Evolutionary conservation across 1,140 invertebrate species (phyloP), one percentile per base, ranked within the genome.

Genomic region (Conus betulinus): DNA sequence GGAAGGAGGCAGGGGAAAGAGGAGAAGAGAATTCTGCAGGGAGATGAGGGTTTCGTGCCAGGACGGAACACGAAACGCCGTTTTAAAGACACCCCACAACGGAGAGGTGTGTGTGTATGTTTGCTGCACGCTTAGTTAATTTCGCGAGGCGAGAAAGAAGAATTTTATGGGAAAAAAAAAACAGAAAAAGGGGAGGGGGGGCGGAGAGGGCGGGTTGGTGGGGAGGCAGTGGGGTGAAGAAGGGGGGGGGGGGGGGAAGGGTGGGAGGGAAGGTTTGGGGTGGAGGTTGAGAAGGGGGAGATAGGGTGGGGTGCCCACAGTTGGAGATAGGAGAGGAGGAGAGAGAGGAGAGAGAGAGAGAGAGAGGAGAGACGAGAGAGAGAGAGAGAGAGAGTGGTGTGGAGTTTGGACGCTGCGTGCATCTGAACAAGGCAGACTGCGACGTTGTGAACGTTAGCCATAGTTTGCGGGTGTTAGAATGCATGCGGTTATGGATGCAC

Each of bases 41-140:
- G 17, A 20, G 6, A 15, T 60, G 11, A 63, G 60, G 11, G 3
- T 71, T 71, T 20, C 57, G 8, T 71, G 15, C 67, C 15, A 71
- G 67, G 67, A 71, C 39, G 39, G 39, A 71, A 71, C 67, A 6
- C 67, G 67, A 71, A 63, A 20, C 67, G 13, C 67, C 6, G 17
- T 71, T 71, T 71, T 71, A n/a, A 23, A 6, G 67, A 11, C 13
- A 71, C 11, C 67, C 67, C 4, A 17, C 67, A 71, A 71, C 3
- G 67, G 67, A n/a, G 60, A 20, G 11, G 67, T 23, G 13, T 23
- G 67, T 71, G 67, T 71, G 67, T 71, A 71, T 71, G 67, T 71
- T 71, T 71, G 23, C 67, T 71, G 67, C 67, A 71, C 67, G 67
- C 67, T 71, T 71, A n/a, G 67, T 71, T 71, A 71, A 71, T 6